These are phyloP conservation scores for Bovichtus variegatus DNA, from an alignment of 2,797 vertebrate genomes.

Conservation along the genomic window DNA sequence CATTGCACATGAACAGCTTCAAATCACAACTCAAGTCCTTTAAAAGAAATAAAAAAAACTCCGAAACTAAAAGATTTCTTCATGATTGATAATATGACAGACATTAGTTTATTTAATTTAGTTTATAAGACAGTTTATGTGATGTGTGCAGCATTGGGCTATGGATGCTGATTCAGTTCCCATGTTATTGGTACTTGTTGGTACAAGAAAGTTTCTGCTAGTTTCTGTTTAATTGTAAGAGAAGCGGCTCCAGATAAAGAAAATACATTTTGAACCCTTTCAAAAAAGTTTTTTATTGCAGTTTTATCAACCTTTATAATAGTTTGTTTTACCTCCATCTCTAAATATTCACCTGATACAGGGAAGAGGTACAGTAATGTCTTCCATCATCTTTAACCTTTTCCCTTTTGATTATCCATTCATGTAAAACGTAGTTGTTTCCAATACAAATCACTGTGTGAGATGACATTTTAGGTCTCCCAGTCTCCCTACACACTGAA, in stretches of 20 bases:
- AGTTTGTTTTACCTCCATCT: neutral
- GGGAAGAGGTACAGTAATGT: neutral
- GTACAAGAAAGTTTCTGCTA: no score
- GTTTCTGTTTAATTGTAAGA: no score
- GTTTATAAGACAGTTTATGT: no score
- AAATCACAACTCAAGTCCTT: slow-evolving; percentile 42
- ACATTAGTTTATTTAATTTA: no score
- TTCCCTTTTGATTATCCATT: slow-evolving; percentile 13
- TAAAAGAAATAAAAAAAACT: no score
- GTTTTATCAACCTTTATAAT: neutral
- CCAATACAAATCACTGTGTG: slow-evolving; percentile 2
- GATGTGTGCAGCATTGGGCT: no score
- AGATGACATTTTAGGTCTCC: neutral
- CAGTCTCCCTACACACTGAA: neutral
- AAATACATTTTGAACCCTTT: no score
- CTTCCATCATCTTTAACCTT: neutral
- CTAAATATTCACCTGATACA: neutral
- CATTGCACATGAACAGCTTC: slow-evolving; percentile 46
- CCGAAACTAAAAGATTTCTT: no score
- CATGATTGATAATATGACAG: no score
- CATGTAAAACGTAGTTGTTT: slow-evolving; percentile 5
- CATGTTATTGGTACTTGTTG: no score
- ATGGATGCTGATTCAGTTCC: no score
- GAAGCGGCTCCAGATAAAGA: no score
- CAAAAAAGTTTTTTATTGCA: slow-evolving; percentile 6